phyloP scores from a whole-genome alignment of 2,113 vertebrate genomes.

The Leptosomus discolor region DNA sequence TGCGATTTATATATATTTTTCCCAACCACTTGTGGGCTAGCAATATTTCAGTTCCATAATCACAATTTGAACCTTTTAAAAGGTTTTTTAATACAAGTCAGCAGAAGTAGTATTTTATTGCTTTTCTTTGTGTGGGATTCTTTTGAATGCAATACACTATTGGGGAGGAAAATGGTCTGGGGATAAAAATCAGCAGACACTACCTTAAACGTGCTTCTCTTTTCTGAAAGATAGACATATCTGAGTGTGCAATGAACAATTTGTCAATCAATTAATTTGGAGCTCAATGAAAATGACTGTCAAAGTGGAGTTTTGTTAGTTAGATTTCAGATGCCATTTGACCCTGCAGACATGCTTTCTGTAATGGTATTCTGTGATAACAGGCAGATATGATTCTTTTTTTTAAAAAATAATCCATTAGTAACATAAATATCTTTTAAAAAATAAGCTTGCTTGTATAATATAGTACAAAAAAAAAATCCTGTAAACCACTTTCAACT shows the following conservation, averaged over 20 bases:
- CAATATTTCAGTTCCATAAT: slow-evolving; percentile 42
- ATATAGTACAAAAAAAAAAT: neutral
- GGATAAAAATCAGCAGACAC: slow-evolving; percentile 13
- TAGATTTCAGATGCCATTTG: neutral
- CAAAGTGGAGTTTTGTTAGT: neutral
- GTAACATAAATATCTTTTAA: neutral
- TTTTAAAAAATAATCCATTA: neutral
- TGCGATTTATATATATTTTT: slow-evolving; percentile 39
- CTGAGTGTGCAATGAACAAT: neutral
- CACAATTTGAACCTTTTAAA: slow-evolving; percentile 22
- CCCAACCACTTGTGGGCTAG: neutral
- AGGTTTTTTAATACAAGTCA: neutral
- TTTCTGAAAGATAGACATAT: neutral
- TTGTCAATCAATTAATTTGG: neutral
- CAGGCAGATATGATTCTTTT: neutral
- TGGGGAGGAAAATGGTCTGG: neutral
- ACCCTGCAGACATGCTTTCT: neutral
- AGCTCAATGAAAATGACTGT: neutral
- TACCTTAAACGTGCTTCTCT: neutral
- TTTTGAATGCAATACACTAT: neutral
- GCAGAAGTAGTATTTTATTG: slow-evolving; percentile 1
- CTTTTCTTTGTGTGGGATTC: slow-evolving; percentile 1
- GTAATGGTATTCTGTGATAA: neutral
- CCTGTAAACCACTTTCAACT: neutral
- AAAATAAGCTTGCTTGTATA: neutral